Base-by-base conservation (phyloP, 2,888 invertebrate species). In the Rhingia rostrata region DNA sequence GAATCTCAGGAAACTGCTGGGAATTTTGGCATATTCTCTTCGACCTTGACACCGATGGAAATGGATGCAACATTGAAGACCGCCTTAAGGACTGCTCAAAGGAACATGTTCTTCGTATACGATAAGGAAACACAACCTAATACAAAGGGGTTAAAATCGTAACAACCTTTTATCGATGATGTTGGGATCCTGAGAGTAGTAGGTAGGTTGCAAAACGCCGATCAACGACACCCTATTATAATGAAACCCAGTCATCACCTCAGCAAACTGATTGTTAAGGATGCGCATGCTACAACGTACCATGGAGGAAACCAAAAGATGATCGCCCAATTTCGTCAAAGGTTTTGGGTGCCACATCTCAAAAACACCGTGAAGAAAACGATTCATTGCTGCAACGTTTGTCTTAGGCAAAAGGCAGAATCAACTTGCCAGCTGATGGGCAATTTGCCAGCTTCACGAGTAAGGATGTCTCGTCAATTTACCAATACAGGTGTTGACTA, bases 401-500 rank as follows among this genome's bases (percentile, higher is more conserved):
- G 86, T 41, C 66, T 67, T 6, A 33, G 72, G 4, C 60, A 64
- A 12, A 67, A 33, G 10, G 33, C 35, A 10, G 14, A 73, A 41
- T 2, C 49, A 0, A 37, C 6, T 4, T 3, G 4, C 9, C 69
- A 80, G 54, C 12, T 60, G 4, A 66, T 80, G 75, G 73, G 87
- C 9, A 75, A 88, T 32, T 47, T 83, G 7, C 86, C 67, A 22
- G 45, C 45, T 6, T 14, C 61, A 10, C 41, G 67, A 37, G 60
- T 86, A n/a, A 69, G 49, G 5, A 54, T 53, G 4, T 49, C 56
- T 10, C 39, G 63, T 6, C 87, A 86, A 6, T 86, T 86, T 47
- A 10, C 54, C 6, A 54, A 54, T 9, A 72, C 70, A 7, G 84
- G 86, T 3, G 73, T 86, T 1, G 86, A 87, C 51, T 87, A 81